Percentiles rank a stretch among this genome's conserved stretches.
Conservation (phyloP, 2,888 invertebrate species). For the Oxyteleia sp. region DNA sequence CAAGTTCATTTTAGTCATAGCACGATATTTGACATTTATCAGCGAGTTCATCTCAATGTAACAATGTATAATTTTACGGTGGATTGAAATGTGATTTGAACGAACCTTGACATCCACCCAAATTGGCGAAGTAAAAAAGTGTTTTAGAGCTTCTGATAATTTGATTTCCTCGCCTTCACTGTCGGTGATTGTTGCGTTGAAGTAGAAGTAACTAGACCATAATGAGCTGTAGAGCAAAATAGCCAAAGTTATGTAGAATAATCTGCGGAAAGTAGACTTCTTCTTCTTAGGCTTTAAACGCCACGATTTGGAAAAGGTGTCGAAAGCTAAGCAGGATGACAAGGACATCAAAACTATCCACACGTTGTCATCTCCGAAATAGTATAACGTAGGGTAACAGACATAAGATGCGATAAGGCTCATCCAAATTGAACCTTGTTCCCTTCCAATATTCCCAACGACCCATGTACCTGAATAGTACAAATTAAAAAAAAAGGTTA, state of each 20-base stretch:
- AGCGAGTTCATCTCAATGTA: conserved; percentile 12
- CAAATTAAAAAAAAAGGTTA: no score
- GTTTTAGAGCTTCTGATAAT: conserved; percentile 94
- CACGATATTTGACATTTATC: conserved; percentile 15
- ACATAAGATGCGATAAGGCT: conserved; percentile 91
- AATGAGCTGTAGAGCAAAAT: conserved; percentile 91
- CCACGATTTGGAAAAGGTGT: conserved; percentile 94
- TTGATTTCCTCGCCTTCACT: conserved; percentile 95
- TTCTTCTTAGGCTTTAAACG: conserved; percentile 90
- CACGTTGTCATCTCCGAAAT: conserved; percentile 92
- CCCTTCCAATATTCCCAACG: conserved; percentile 96
- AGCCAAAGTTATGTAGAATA: conserved; percentile 89
- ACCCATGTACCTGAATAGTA: conserved; percentile 96
- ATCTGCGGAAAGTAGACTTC: conserved; percentile 87
- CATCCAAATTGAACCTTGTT: conserved; percentile 92
- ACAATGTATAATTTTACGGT: conserved; percentile 13
- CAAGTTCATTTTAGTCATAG: conserved; percentile 21
- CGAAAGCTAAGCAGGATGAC: conserved; percentile 91
- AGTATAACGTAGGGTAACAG: conserved; percentile 91
- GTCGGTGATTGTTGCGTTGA: conserved; percentile 95
- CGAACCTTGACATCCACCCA: conserved; percentile 89
- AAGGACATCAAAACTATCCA: conserved; percentile 91
- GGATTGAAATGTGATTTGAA: conserved; percentile 14
- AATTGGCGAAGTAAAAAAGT: conserved; percentile 95
- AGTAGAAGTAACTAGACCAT: conserved; percentile 94